Evolutionary conservation across 2,113 vertebrate genomes (phyloP).

Genomic region (Grus americana): DNA sequence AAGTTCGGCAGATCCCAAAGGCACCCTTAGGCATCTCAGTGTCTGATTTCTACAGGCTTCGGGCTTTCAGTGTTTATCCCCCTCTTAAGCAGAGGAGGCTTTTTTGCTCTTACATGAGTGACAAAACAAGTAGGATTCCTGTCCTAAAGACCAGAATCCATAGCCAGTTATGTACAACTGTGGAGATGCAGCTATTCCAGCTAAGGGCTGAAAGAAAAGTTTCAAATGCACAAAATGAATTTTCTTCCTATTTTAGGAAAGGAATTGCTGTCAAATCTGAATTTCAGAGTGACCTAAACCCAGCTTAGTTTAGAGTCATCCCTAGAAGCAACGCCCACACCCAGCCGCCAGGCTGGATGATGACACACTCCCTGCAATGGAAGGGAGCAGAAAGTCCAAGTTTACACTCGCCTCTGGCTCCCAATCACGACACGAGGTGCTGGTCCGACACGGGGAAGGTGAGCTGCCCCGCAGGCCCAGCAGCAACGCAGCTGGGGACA

Average conservation of each 20-base stretch:
- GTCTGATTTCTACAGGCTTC: background rate
- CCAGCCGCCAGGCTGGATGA: background rate
- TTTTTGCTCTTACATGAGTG: background rate
- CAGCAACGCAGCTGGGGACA: no score
- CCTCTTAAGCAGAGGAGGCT: background rate
- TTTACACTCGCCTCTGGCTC: background rate
- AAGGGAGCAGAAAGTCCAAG: background rate
- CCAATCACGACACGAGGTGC: background rate
- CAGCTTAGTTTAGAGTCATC: background rate
- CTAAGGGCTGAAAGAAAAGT: background rate
- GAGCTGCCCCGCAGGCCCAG: background rate
- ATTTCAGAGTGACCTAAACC: background rate
- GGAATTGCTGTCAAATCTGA: background rate
- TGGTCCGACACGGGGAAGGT: background rate
- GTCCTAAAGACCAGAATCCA: background rate
- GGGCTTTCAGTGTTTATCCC: background rate
- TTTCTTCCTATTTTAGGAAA: background rate
- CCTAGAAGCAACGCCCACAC: background rate
- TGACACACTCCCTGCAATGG: background rate
- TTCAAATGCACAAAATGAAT: background rate
- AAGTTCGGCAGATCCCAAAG: background rate
- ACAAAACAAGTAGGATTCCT: background rate
- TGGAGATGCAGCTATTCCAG: background rate
- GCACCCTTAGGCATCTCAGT: background rate
- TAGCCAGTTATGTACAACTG: rapidly evolving